phyloP scores from a whole-genome alignment of 2,888 invertebrate species.

The Creontiades dilutus region DNA sequence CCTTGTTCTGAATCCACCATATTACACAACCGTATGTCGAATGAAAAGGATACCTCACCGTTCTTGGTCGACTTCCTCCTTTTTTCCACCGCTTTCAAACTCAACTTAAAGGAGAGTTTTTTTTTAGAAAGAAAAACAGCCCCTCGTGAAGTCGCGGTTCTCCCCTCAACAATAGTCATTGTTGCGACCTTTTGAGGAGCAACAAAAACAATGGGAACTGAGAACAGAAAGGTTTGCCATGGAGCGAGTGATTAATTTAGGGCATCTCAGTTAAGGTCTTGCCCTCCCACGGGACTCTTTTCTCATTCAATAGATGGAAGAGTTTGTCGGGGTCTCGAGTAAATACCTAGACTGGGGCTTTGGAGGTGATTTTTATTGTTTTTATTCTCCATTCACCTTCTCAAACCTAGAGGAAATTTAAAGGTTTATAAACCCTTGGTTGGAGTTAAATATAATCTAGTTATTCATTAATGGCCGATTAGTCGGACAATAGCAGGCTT shows the following conservation, averaged over 20 bases:
- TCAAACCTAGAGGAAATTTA: too few species aligned
- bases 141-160: not conserved
- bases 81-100: not conserved
- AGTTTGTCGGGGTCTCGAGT: not conserved
- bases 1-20: too few species aligned
- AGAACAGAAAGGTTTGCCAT: not conserved
- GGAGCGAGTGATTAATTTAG: conserved; percentile 1
- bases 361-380: too few species aligned
- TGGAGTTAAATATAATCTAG: too few species aligned
- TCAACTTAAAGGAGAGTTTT: not conserved
- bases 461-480: too few species aligned
- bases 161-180: not conserved
- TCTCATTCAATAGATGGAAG: not conserved
- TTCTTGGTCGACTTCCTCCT: not conserved
- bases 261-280: not conserved
- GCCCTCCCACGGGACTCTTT: not conserved
- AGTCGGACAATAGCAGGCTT: too few species aligned
- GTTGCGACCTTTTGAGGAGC: not conserved
- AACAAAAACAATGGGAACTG: not conserved
- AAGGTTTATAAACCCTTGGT: too few species aligned
- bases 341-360: not conserved
- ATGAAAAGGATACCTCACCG: too few species aligned
- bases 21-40: too few species aligned
- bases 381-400: too few species aligned
- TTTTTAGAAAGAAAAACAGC: not conserved